Conservation (phyloP, 1,140 invertebrate genomes). For the Papilio machaon region DNA sequence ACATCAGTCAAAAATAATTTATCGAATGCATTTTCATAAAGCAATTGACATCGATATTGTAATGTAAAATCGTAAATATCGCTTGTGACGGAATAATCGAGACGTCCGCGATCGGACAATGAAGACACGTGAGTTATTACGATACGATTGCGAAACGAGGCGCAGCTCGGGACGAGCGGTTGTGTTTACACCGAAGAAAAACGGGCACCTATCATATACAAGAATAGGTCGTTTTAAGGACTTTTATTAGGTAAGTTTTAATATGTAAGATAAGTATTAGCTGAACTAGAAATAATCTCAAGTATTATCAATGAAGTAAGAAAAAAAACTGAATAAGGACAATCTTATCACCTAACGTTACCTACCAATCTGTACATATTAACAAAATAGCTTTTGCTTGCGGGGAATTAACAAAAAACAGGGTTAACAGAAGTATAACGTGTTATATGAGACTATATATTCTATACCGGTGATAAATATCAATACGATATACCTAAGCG, state of each 20-base stretch:
- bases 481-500: no score
- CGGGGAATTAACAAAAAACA: no score
- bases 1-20: not conserved
- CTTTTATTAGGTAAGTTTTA: not conserved
- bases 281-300: not conserved
- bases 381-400: not conserved
- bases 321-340: no score
- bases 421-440: no score
- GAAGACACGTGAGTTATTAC: slow-evolving; percentile 19
- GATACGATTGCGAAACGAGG: not conserved
- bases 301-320: no score
- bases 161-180: not conserved
- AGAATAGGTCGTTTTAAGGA: no score
- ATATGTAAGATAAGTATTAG: no score
- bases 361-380: not conserved
- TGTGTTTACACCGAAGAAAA: not conserved
- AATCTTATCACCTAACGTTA: no score
- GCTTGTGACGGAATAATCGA: slow-evolving; percentile 18
- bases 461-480: no score
- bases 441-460: no score
- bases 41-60: slow-evolving; percentile 26
- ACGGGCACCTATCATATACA: not conserved
- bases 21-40: slow-evolving; percentile 13
- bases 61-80: slow-evolving; percentile 24
- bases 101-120: slow-evolving; percentile 17